These are phyloP conservation scores for Carabus problematicus DNA, from an alignment of 2,888 invertebrate genomes.

Conservation along the genomic window DNA sequence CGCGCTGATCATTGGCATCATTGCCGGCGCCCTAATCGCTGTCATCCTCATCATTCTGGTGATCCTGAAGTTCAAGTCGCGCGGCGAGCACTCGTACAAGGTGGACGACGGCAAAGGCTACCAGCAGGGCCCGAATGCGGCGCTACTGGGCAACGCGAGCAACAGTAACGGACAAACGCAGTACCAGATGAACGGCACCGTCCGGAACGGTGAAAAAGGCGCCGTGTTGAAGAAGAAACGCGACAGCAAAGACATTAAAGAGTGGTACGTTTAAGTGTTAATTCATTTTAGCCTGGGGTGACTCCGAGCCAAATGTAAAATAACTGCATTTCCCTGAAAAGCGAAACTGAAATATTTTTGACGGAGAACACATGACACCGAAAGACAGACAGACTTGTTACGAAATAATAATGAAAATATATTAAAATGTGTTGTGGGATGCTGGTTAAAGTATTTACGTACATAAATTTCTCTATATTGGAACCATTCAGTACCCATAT, in stretches of 20 bases:
- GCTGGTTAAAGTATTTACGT: not conserved
- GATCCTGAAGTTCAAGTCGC: conserved; percentile 86
- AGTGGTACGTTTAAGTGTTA: conserved; percentile 87
- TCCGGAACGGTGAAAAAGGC: conserved; percentile 61
- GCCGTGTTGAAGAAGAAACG: conserved; percentile 66
- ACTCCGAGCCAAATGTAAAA: conserved; percentile 48
- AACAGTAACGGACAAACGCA: conserved; percentile 61
- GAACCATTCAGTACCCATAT: conserved; percentile 31
- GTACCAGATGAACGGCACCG: conserved; percentile 62
- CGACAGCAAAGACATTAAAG: conserved; percentile 89
- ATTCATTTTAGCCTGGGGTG: conserved; percentile 41
- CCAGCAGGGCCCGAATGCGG: conserved; percentile 81
- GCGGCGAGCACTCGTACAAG: conserved; percentile 91
- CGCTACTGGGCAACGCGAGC: conserved; percentile 69
- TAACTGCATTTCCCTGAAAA: conserved; percentile 12
- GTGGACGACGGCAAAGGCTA: conserved; percentile 85
- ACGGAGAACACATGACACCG: conserved; percentile 18
- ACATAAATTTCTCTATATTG: conserved; percentile 8
- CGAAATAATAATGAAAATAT: conserved; percentile 6
- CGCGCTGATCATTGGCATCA: conserved; percentile 85
- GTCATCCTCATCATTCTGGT: conserved; percentile 89
- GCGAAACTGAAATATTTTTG: not conserved
- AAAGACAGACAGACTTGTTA: conserved; percentile 17
- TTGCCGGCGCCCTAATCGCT: conserved; percentile 89
- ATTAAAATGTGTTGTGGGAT: conserved; percentile 26